Conservation (phyloP, 92 coral and sea anemone genomes). For the Metridium senile region DNA sequence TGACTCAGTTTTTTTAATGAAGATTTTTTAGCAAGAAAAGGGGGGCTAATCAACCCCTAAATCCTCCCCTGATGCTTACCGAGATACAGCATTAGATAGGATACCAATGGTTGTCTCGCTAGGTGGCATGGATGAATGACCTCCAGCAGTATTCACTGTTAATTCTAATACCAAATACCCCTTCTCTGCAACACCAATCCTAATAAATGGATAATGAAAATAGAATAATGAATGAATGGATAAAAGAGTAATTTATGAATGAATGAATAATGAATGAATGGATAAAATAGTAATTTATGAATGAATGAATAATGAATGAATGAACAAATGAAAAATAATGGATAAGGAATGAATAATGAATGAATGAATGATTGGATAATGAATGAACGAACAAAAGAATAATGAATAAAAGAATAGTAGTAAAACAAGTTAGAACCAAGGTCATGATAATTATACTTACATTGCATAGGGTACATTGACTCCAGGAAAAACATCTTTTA, state of each 20-base stretch:
- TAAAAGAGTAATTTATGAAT: too few species aligned
- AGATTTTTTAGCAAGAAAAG: too few species aligned
- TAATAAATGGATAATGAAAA: slow-evolving; percentile 2
- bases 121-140: slow-evolving; percentile 96
- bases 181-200: slow-evolving; percentile 95
- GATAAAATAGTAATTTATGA: too few species aligned
- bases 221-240: background rate
- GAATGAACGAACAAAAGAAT: background rate
- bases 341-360: too few species aligned
- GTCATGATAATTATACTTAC: slow-evolving; percentile 62
- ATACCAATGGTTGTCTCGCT: slow-evolving; percentile 85
- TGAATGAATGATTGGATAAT: too few species aligned
- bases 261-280: background rate
- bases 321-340: background rate
- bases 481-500: slow-evolving; percentile 73
- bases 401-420: background rate
- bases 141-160: slow-evolving; percentile 70
- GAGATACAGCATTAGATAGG: slow-evolving; percentile 87
- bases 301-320: slow-evolving; percentile 1
- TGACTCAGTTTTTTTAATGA: too few species aligned
- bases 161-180: slow-evolving; percentile 63
- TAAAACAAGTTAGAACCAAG: background rate
- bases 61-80: too few species aligned
- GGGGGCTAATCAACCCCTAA: too few species aligned
- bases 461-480: slow-evolving; percentile 68